These are phyloP conservation scores for Drosophila tripunctata DNA, from an alignment of 2,888 invertebrate genomes.

Conservation along the genomic window DNA sequence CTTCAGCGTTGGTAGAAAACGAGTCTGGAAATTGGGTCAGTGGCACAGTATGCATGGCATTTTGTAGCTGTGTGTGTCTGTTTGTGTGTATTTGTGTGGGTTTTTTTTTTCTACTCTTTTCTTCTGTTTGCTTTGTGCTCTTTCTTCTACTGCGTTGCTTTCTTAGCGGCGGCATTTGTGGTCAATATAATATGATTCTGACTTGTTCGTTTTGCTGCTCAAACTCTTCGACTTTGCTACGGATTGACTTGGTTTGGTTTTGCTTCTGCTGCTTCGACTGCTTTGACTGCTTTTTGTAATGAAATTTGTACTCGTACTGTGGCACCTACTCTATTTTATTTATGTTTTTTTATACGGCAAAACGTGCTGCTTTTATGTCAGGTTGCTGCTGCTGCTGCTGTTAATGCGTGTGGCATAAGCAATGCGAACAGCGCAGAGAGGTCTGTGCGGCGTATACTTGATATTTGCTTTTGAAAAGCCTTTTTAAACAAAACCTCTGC, in stretches of 20 bases:
- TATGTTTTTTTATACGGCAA: constrained; percentile 7
- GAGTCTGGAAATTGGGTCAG: constrained; percentile 77
- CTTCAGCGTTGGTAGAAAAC: constrained; percentile 60
- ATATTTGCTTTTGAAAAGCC: too few relatives aligned
- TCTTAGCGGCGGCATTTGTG: constrained; percentile 75
- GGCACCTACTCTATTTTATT: constrained; percentile 46
- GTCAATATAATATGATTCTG: constrained; percentile 81
- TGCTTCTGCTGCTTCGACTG: constrained; percentile 15
- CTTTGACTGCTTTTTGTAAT: constrained; percentile 27
- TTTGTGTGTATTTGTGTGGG: constrained; percentile 16
- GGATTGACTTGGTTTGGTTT: constrained; percentile 35
- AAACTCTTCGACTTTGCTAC: constrained; percentile 24
- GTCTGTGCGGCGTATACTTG: too few relatives aligned
- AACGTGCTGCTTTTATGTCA: constrained; percentile 46
- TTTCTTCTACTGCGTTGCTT: constrained; percentile 67
- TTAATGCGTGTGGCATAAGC: constrained; percentile 54
- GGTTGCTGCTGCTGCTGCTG: constrained; percentile 46
- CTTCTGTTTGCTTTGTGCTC: constrained; percentile 53
- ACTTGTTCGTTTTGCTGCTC: constrained; percentile 32
- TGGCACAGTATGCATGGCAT: constrained; percentile 78
- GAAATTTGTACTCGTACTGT: constrained; percentile 37
- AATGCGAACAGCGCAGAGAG: constrained; percentile 56
- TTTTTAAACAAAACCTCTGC: too few relatives aligned
- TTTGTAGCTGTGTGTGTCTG: constrained; percentile 34
- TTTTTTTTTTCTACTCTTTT: constrained; percentile 32